Percentiles rank a stretch among this genome's conserved stretches.
Evolutionary conservation across 92 coral and sea anemone genomes (phyloP).

Genomic region (Anthopleura xanthogrammica): DNA sequence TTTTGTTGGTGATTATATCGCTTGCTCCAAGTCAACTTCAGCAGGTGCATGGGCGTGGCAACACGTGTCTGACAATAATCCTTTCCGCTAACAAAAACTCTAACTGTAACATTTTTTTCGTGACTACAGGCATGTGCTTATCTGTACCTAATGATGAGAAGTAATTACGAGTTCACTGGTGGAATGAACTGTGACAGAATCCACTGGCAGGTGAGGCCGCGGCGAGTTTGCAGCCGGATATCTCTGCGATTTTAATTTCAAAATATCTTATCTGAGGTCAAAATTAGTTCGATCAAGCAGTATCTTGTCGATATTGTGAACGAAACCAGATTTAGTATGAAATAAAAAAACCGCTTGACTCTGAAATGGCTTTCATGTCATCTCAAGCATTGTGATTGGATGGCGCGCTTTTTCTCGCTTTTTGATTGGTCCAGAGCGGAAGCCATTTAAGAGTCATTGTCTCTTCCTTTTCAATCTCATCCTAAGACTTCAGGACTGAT

Average conservation of each 20-base stretch:
- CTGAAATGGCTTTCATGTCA: background rate
- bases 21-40: background rate
- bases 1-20: background rate
- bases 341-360: too few relatives aligned
- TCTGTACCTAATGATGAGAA: conserved; percentile 94
- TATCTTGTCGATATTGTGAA: too few relatives aligned
- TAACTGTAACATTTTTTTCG: background rate
- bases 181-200: conserved; percentile 89
- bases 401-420: background rate
- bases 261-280: too few relatives aligned
- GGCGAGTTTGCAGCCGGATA: too few relatives aligned
- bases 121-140: conserved; percentile 83
- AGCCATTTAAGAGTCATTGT: background rate
- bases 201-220: conserved; percentile 84
- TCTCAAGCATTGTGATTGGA: background rate
- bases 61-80: background rate
- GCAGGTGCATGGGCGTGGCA: conserved; percentile 4
- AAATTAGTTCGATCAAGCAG: too few relatives aligned
- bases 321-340: too few relatives aligned
- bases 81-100: background rate
- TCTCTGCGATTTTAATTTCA: too few relatives aligned
- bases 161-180: conserved; percentile 92
- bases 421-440: background rate
- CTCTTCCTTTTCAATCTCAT: too few relatives aligned
- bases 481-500: too few relatives aligned